Base-by-base conservation (phyloP, 23 tunicate species). In the Ascidia mentula region DNA sequence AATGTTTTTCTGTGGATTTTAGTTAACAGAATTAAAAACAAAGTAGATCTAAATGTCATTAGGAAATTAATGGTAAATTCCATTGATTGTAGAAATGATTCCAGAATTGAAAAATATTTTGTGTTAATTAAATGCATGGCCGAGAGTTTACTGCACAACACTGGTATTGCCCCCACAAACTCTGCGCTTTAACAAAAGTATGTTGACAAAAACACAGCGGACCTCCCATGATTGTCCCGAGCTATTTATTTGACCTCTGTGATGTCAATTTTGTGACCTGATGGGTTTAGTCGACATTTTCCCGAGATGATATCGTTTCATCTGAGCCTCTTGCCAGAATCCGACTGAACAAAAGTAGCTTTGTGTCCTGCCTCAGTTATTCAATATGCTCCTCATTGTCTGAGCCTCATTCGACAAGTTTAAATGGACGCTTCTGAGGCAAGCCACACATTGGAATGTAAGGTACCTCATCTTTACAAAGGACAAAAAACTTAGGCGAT, bases 341-440 rank as follows among this genome's bases (percentile, higher is more conserved):
- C 24, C 24, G 65, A 20, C 65, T 9, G 7, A 28, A 53, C 65
- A 53, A 53, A 53, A 53, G 65, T 53, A n/a, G 7, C 24, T 53
- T 28, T 53, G 13, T 53, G 65, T 53, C 24, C 65, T 28, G 22
- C 65, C 13, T 6, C 28, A 28, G 65, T 53, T 28, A 53, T 53
- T 53, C 65, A 53, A 53, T 53, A 53, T 28, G 22, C 65, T 3
- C 4, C 65, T 9, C 65, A 20, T 53, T 53, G 65, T 53, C 13
- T 20, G 65, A 53, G 65, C 24, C 65, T 53, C 65, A 22, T 31
- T 20, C 65, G 53, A 84, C 81, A 84, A 76, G 81, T 84, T 84
- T 84, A 84, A 84, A 84, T 75, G 81, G 77, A 37, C 40, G 85
- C 37, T 53, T 53, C 65, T 53, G 65, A 53, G 24, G 65, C 65